Evolutionary conservation across 2,888 invertebrate genomes (phyloP).

Genomic region (Polyommatus iphigenia): DNA sequence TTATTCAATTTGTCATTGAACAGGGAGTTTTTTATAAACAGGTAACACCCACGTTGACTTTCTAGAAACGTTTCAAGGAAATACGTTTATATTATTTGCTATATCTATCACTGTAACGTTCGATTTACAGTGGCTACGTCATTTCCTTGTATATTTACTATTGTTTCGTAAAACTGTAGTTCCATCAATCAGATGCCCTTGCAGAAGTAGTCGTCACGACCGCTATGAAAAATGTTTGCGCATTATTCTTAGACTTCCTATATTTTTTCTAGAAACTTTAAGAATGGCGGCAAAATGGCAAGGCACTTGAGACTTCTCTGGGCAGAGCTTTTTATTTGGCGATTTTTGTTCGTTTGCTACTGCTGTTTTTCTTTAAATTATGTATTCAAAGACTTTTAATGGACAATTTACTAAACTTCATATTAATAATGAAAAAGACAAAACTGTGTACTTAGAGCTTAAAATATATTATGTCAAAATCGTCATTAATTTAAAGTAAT

Average conservation of each 20-base stretch:
- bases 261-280: not conserved
- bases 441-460: no score
- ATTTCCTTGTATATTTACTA: constrained; percentile 18
- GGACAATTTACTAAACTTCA: no score
- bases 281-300: no score
- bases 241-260: no score
- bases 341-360: no score
- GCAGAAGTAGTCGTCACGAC: not conserved
- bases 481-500: no score
- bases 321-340: no score
- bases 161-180: not conserved
- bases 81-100: not conserved
- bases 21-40: not conserved
- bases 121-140: not conserved
- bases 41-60: constrained; percentile 17
- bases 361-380: no score
- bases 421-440: no score
- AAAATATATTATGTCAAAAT: no score
- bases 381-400: no score
- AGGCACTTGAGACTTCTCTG: no score
- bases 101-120: not conserved
- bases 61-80: constrained; percentile 25
- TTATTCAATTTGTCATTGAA: not conserved
- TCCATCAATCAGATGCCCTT: constrained; percentile 5
- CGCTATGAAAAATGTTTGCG: constrained; percentile 20